Conservation (phyloP, 92 coral and sea anemone species). For the Anthopleura xanthogrammica region DNA sequence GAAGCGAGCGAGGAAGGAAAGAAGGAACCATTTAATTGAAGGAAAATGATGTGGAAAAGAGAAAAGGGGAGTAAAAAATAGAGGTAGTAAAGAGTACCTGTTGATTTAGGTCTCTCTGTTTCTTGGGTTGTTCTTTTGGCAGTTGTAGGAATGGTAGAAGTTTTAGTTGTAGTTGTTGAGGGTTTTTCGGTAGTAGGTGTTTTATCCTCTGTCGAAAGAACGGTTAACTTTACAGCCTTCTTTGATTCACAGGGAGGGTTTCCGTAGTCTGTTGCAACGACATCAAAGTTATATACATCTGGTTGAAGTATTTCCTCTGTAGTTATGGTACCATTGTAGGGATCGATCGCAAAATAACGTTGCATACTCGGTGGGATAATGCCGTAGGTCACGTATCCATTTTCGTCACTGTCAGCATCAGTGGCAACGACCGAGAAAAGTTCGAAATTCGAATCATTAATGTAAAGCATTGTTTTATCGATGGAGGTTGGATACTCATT, state of each 20-base stretch:
- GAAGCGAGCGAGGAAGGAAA: too few relatives aligned
- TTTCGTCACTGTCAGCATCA: slow-evolving; percentile 56
- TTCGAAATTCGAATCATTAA: slow-evolving; percentile 9
- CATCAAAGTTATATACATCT: slow-evolving; percentile 29
- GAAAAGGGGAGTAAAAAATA: too few relatives aligned
- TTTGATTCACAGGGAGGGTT: slow-evolving; percentile 27
- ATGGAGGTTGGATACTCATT: slow-evolving; percentile 7
- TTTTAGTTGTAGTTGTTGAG: background rate
- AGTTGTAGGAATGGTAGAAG: background rate
- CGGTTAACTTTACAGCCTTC: slow-evolving; percentile 1
- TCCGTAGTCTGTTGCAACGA: slow-evolving; percentile 59
- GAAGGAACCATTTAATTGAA: too few relatives aligned
- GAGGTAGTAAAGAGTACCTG: too few relatives aligned
- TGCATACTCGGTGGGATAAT: slow-evolving; percentile 14
- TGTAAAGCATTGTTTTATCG: slow-evolving; percentile 16
- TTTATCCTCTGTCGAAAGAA: background rate
- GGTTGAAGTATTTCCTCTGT: slow-evolving; percentile 7
- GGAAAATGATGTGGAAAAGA: too few relatives aligned
- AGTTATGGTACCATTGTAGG: slow-evolving; percentile 31
- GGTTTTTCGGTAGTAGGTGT: background rate
- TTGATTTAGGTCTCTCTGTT: background rate
- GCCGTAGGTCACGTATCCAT: slow-evolving; percentile 46
- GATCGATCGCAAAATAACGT: slow-evolving; percentile 43
- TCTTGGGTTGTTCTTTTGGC: background rate
- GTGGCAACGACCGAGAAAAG: slow-evolving; percentile 37